Percentiles rank a stretch among this genome's conserved stretches.
Conservation (phyloP, 2,888 invertebrate species). For the Scaeva pyrastri region DNA sequence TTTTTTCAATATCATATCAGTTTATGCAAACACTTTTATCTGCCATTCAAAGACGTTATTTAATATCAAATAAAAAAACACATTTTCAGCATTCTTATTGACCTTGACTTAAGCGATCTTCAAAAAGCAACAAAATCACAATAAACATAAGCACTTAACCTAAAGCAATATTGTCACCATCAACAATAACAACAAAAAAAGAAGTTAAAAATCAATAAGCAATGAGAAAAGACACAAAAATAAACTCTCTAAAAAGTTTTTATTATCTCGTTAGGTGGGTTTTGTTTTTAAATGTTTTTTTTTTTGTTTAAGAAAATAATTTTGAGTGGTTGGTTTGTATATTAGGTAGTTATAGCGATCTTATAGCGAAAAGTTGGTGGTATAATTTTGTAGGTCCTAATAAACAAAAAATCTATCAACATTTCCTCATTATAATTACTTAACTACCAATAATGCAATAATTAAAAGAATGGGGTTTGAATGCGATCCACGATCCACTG, state of each 20-base stretch:
- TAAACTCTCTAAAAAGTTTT: slow-evolving; percentile 22
- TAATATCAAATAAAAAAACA: slow-evolving; percentile 34
- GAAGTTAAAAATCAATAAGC: slow-evolving; percentile 47
- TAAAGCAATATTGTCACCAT: slow-evolving; percentile 44
- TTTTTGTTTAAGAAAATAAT: slow-evolving; percentile 14
- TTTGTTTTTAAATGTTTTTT: slow-evolving; percentile 25
- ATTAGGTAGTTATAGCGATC: no score
- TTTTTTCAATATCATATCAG: no score
- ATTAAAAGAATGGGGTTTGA: no score
- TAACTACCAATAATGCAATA: no score
- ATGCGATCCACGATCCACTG: no score
- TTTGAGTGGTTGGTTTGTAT: neutral
- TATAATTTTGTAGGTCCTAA: slow-evolving; percentile 23
- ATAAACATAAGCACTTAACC: slow-evolving; percentile 44
- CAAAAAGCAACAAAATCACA: slow-evolving; percentile 10
- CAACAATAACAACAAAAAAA: slow-evolving; percentile 17
- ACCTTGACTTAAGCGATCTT: slow-evolving; percentile 47
- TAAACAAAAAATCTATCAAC: slow-evolving; percentile 9
- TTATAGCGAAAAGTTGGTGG: neutral
- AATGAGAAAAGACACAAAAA: slow-evolving; percentile 18
- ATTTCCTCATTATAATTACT: slow-evolving; percentile 8
- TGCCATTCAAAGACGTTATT: neutral
- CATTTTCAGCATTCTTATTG: slow-evolving; percentile 30
- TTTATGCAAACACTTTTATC: slow-evolving; percentile 37
- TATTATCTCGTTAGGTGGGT: slow-evolving; percentile 47